A percentile compares a stretch with the other conserved stretches of the same genome.
phyloP scores from a whole-genome alignment of 2,113 vertebrate species.

The Catharus bicknelli region DNA sequence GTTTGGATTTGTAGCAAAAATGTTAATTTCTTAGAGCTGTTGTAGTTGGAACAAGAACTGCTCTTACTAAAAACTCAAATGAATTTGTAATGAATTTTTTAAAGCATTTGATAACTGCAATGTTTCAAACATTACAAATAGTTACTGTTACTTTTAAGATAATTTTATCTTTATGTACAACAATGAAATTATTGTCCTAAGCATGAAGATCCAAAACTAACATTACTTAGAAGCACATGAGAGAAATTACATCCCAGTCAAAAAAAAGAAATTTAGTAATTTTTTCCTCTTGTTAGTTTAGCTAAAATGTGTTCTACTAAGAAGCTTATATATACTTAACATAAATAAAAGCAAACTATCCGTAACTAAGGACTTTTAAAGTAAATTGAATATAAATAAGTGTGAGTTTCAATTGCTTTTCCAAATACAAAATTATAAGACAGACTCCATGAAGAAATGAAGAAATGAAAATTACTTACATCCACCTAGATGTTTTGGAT shows the following conservation, averaged over 20 bases:
- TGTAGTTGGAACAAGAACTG: background rate
- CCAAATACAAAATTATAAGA: background rate
- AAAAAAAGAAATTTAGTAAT: background rate
- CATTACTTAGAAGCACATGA: background rate
- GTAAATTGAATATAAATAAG: background rate
- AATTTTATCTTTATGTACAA: background rate
- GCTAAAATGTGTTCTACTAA: background rate
- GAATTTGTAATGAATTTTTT: background rate
- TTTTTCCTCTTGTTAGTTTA: background rate
- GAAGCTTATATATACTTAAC: background rate
- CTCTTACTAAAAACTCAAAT: background rate
- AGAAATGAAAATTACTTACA: background rate
- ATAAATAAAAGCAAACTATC: background rate
- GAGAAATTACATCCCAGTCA: background rate
- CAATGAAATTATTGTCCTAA: background rate
- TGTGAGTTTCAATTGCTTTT: background rate
- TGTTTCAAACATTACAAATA: background rate
- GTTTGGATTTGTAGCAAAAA: slow-evolving; percentile 19
- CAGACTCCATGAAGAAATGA: background rate
- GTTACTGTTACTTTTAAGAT: background rate
- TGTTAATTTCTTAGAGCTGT: background rate
- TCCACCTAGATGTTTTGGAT: background rate
- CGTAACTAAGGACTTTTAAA: background rate
- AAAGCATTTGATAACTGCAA: background rate
- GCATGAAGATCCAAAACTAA: background rate